Conservation (phyloP, 2,113 vertebrate species). For the Geococcyx californianus region DNA sequence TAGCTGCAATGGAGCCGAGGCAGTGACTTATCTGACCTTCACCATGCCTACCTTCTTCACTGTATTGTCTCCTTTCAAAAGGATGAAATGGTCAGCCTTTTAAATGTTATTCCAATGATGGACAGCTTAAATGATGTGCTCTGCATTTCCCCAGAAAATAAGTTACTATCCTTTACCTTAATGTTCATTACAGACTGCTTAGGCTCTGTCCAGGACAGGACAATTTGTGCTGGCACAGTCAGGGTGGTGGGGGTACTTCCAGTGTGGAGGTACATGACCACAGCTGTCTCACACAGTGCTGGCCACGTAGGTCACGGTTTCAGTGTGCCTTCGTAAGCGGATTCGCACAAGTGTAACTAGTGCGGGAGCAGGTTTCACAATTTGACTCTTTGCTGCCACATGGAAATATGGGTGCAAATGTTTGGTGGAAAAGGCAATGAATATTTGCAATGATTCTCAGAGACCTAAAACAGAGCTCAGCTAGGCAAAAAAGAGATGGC, state of each 20-base stretch:
- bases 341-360: not conserved
- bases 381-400: not conserved
- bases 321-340: not conserved
- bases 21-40: not conserved
- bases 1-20: not conserved
- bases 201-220: accelerated
- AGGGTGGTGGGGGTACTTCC: not conserved
- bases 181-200: not conserved
- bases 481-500: not conserved
- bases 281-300: not conserved
- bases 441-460: not conserved
- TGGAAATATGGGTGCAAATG: not conserved
- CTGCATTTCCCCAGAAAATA: not conserved
- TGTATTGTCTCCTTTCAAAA: not conserved
- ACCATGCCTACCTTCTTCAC: not conserved
- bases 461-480: not conserved
- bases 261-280: not conserved
- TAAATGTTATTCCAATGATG: not conserved
- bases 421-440: not conserved
- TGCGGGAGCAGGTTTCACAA: not conserved
- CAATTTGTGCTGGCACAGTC: not conserved
- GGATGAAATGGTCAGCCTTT: not conserved
- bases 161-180: not conserved
- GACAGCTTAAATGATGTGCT: not conserved
- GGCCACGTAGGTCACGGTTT: not conserved